Conservation (phyloP, 2,888 invertebrate genomes). For the Blastobasis adustella region DNA sequence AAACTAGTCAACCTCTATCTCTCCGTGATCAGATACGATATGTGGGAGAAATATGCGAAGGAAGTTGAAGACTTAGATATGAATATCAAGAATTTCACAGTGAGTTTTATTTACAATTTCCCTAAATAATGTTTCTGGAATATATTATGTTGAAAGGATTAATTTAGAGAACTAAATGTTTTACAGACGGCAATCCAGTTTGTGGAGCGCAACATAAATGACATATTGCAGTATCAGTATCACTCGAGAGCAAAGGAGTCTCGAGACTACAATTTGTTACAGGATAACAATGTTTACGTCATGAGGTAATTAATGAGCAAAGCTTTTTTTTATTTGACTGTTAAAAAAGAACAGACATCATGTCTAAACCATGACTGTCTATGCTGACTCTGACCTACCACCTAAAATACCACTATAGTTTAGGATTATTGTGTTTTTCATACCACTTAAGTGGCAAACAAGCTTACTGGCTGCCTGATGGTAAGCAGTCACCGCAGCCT, state of each 20-base stretch:
- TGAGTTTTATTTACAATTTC: constrained; percentile 53
- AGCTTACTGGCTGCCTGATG: too few relatives aligned
- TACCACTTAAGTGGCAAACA: too few relatives aligned
- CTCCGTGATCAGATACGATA: constrained; percentile 92
- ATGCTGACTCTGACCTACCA: too few relatives aligned
- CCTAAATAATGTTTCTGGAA: constrained; percentile 1
- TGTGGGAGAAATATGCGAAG: constrained; percentile 94
- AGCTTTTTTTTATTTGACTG: too few relatives aligned
- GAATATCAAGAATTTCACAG: constrained; percentile 93
- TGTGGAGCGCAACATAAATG: constrained; percentile 89
- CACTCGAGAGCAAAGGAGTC: constrained; percentile 86
- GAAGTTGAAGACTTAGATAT: constrained; percentile 91
- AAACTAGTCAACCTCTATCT: constrained; percentile 93
- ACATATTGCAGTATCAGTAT: constrained; percentile 89
- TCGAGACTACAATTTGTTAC: constrained; percentile 85
- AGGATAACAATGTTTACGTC: constrained; percentile 91
- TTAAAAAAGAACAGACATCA: too few relatives aligned
- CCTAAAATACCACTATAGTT: too few relatives aligned
- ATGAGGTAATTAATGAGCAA: constrained; percentile 60
- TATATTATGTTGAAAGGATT: background rate
- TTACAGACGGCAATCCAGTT: constrained; percentile 81
- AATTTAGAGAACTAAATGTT: background rate
- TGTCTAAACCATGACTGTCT: too few relatives aligned
- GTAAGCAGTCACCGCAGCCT: too few relatives aligned
- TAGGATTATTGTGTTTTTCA: too few relatives aligned